These are phyloP conservation scores for Conomelus anceps DNA, from an alignment of 2,888 invertebrate species.

Conservation along the genomic window DNA sequence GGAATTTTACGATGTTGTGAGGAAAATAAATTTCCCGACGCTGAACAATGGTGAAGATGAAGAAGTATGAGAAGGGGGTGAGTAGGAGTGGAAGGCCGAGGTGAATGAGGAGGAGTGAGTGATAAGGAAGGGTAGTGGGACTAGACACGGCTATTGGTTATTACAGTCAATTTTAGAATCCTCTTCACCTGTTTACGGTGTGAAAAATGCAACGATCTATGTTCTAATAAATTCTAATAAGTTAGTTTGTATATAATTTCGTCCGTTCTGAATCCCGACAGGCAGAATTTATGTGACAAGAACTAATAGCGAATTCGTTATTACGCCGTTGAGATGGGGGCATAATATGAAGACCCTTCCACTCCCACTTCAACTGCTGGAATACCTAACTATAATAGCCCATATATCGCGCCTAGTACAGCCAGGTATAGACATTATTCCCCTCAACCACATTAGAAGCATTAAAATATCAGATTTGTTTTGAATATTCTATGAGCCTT, in stretches of 20 bases:
- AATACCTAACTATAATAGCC: not conserved
- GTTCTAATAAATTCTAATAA: not conserved
- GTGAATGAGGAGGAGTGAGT: too few relatives aligned
- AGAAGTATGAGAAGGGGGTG: not conserved
- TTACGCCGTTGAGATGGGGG: constrained; percentile 8
- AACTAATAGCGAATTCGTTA: constrained; percentile 23
- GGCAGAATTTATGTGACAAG: constrained; percentile 25
- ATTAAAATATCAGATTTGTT: not conserved
- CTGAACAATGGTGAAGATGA: not conserved
- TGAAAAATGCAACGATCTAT: not conserved
- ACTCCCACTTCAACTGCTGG: too few relatives aligned
- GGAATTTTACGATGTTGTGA: not conserved
- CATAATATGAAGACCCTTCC: not conserved
- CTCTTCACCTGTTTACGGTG: not conserved
- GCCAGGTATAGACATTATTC: not conserved
- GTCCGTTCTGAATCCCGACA: constrained; percentile 3
- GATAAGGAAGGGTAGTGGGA: not conserved
- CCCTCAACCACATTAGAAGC: not conserved
- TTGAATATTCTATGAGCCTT: not conserved
- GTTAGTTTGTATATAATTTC: not conserved
- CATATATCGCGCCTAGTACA: not conserved
- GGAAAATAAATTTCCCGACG: not conserved
- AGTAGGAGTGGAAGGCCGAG: too few relatives aligned
- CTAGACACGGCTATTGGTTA: not conserved
- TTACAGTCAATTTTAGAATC: not conserved